Evolutionary conservation across 2,113 vertebrate species (phyloP).

Genomic region (Azemiops feae): DNA sequence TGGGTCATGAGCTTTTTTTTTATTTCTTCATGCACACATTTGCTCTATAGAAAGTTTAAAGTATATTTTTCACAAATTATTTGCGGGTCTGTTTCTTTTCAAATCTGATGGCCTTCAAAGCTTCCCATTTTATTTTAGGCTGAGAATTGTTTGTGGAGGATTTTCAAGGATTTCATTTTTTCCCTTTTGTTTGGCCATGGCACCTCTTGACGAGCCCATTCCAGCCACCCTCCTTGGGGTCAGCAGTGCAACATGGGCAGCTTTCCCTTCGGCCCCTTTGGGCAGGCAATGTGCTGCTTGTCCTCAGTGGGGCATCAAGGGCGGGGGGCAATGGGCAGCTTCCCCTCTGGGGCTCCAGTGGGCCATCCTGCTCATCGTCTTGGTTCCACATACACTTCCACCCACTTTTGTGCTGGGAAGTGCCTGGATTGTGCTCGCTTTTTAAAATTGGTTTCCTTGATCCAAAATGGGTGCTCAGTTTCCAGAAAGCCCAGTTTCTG

Average conservation of each 20-base stretch:
- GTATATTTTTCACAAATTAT: conserved; percentile 52
- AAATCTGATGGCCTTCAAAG: not conserved
- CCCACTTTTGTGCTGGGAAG: not conserved
- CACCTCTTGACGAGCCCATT: not conserved
- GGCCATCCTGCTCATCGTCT: not conserved
- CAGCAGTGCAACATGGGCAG: not conserved
- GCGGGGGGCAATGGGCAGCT: not conserved
- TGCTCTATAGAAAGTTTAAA: conserved; percentile 36
- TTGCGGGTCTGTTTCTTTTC: conserved; percentile 13
- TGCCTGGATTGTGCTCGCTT: not conserved
- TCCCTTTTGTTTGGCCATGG: not conserved
- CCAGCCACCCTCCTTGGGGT: not conserved
- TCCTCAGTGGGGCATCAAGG: not conserved
- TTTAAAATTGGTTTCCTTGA: not conserved
- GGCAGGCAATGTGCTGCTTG: not conserved
- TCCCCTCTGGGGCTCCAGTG: not conserved
- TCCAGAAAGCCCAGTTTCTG: not conserved
- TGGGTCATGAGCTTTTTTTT: conserved; percentile 10
- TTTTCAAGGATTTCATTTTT: not conserved
- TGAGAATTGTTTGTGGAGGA: not conserved
- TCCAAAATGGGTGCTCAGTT: not conserved
- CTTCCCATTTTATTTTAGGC: not conserved
- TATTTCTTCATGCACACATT: conserved; percentile 24
- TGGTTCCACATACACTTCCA: not conserved
- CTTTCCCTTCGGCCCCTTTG: not conserved